These are phyloP conservation scores for Mormyrus proboscirostris DNA, from an alignment of 2,797 vertebrate genomes.

Conservation along the genomic window DNA sequence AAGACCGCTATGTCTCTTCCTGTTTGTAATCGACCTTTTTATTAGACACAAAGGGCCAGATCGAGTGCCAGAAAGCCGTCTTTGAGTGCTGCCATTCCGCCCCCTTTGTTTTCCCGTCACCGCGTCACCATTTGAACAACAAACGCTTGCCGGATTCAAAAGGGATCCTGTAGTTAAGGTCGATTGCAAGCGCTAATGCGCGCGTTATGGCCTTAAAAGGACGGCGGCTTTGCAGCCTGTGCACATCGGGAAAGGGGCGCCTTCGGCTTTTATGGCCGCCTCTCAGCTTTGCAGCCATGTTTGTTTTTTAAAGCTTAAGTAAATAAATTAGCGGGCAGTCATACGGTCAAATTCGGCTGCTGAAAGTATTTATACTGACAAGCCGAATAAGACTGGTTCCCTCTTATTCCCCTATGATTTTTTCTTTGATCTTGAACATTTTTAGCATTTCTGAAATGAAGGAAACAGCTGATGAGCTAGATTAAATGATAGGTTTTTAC, in stretches of 20 bases:
- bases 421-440: neutral
- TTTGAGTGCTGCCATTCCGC: neutral
- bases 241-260: neutral
- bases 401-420: neutral
- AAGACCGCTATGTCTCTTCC: neutral
- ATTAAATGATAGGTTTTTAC: neutral
- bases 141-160: neutral
- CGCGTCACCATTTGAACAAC: neutral
- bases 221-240: neutral
- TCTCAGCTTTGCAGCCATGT: neutral
- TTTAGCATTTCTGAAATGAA: neutral
- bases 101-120: neutral
- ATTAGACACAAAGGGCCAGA: neutral
- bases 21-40: neutral
- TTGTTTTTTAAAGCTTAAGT: constrained; percentile 11
- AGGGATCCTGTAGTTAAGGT: neutral
- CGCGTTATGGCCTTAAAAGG: neutral
- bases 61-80: neutral
- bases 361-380: neutral
- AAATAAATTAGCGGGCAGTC: neutral
- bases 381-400: neutral
- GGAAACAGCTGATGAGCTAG: neutral
- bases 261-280: neutral
- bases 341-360: neutral
- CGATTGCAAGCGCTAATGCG: neutral